Conservation (phyloP, 37 sponge, comb jelly and placozoan species). For the Petrosia ficiformis region DNA sequence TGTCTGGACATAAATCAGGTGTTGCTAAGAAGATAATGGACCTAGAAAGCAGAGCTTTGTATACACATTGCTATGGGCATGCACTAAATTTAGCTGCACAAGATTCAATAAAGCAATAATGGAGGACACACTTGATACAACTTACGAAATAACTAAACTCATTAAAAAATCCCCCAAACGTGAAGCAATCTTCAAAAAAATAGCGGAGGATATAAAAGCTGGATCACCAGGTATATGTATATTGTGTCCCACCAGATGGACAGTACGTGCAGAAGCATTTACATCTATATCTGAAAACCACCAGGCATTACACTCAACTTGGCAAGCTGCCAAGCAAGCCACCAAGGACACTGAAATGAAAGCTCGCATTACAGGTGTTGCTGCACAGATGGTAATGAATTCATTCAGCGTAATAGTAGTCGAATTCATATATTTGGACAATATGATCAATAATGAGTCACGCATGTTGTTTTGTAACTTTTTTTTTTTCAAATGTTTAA, state of each 20-base stretch:
- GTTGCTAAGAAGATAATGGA: constrained; percentile 39
- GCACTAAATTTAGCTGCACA: constrained; percentile 46
- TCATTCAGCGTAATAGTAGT: not conserved
- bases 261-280: constrained; percentile 40
- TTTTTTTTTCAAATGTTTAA: no score
- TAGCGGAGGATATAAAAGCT: constrained; percentile 29
- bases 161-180: constrained; percentile 63
- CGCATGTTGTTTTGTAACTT: no score
- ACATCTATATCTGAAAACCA: constrained; percentile 39
- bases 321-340: constrained; percentile 13
- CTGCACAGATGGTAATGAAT: constrained; percentile 31
- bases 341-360: constrained; percentile 39
- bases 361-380: constrained; percentile 47
- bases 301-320: constrained; percentile 21
- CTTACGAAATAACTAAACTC: constrained; percentile 50
- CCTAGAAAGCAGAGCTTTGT: constrained; percentile 36
- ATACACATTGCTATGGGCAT: constrained; percentile 56
- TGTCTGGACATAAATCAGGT: constrained; percentile 48
- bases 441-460: not conserved
- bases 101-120: constrained; percentile 49
- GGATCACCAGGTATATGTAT: constrained; percentile 42
- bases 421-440: not conserved
- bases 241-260: constrained; percentile 56
- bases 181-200: constrained; percentile 38
- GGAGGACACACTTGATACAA: constrained; percentile 38